Evolutionary conservation across 2,113 vertebrate species (phyloP), one percentile per base, ranked within the genome.

Genomic region (Catharus bicknelli): DNA sequence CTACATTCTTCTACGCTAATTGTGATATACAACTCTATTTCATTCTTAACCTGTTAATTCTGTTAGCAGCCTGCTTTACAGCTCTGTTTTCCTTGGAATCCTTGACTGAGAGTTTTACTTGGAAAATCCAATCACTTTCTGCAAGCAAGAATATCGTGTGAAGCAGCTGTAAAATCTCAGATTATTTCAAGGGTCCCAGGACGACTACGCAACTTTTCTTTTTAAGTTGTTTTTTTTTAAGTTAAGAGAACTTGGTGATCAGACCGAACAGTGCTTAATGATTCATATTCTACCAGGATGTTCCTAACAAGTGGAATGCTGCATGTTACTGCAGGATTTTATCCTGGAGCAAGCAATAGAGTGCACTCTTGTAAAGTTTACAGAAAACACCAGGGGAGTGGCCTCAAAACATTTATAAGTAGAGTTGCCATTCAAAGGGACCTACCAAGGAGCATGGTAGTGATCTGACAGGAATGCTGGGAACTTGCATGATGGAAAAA

Each of bases 101-200:
- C 54, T 68, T n/a, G 17, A 22, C 53, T 40, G 13, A 57, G n/a
- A 40, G 11, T 29, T 81, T 50, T 58, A 18, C 23, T n/a, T 69
- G 43, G 34, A n/a, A 59, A 59, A 69, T 68, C 53, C 4, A 13
- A 11, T 42, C 14, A n/a, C 9, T 18, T 40, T 17, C 45, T 68
- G 43, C 54, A 58, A n/a, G 11, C 43, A 54, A 45, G 15, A 29
- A 15, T 16, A 43, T 42, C 0, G 0, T 23, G 13, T n/a, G 32
- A 68, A n/a, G 34, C 29, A 58, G 43, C 34, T 81, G 43, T 58
- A 40, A 68, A 50, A 40, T n/a, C 23, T 58, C 43, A 68, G 29
- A 17, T 48, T 68, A 17, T 58, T 68, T 58, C 22, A 58, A 58
- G 29, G 18, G 7, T 9, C 34, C 34, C 23, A n/a, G 34, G 7